Evolutionary conservation across 1,140 invertebrate genomes (phyloP).

Genomic region (Heterodera schachtii): DNA sequence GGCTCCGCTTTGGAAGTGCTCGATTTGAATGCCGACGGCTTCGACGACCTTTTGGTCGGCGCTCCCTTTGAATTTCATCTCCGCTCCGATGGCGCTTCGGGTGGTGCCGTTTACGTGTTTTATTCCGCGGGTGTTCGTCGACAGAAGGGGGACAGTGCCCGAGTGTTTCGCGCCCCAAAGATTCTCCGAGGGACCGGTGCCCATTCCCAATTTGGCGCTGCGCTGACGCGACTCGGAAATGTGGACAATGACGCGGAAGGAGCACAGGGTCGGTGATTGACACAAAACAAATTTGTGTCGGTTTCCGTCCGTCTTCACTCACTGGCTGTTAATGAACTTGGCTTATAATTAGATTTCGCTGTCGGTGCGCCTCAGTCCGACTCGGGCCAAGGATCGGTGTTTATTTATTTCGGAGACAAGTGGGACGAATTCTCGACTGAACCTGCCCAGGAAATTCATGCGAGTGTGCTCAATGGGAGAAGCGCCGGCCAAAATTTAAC

Average conservation of each 20-base stretch:
- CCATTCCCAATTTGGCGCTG: conserved; percentile 69
- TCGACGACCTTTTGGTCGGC: conserved; percentile 82
- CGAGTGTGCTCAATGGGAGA: conserved; percentile 26
- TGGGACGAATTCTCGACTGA: conserved; percentile 39
- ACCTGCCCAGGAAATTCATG: conserved; percentile 50
- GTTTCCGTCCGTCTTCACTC: not conserved
- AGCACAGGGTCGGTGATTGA: conserved; percentile 31
- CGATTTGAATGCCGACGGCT: conserved; percentile 64
- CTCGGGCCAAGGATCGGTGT: conserved; percentile 75
- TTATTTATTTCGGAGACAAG: conserved; percentile 80
- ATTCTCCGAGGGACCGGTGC: conserved; percentile 43
- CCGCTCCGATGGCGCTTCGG: conserved; percentile 66
- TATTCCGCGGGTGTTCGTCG: conserved; percentile 69
- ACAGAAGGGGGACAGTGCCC: conserved; percentile 24
- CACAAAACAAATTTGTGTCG: not conserved
- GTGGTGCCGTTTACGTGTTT: conserved; percentile 88
- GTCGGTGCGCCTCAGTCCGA: conserved; percentile 88
- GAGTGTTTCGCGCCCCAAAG: conserved; percentile 54
- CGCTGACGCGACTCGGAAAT: conserved; percentile 82
- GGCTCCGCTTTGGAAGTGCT: conserved; percentile 59
- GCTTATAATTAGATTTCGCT: conserved; percentile 74
- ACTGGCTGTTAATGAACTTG: not conserved
- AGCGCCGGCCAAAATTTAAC: conserved; percentile 38
- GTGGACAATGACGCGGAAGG: conserved; percentile 83
- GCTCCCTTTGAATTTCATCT: conserved; percentile 84